Evolutionary conservation across 2,113 vertebrate genomes (phyloP), one percentile per base, ranked within the genome.

Genomic region (Thomomys bottae): DNA sequence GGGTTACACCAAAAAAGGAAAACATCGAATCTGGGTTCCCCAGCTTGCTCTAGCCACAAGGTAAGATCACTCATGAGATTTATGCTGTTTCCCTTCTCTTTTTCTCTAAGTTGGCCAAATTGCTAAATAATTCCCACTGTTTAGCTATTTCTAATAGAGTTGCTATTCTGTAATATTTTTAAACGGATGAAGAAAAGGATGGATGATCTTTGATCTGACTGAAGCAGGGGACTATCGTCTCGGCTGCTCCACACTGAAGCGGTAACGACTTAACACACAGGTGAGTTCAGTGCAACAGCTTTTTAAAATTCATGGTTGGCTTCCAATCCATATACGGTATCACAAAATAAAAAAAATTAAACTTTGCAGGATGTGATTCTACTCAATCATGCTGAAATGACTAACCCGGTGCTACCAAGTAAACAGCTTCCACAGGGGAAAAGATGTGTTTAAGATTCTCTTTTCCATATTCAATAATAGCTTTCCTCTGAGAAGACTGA

Each of bases 181-280:
- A 83, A 92, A 61, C 67, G 75, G 95, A 86, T 93, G 86, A 82
- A 91, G 49, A 89, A 90, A 94, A 93, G 36, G 88, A 90, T 15
- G 23, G 66, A 28, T 67, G 36, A 88, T 63, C 88, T 90, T 42
- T 73, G 23, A 93, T 87, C n/a, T 61, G 30, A 77, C 30, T 28
- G 30, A 77, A 54, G 72, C 77, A 82, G 34, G 38, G 38, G 32
- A 75, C n/a, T 57, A 49, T 34, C 85, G 90, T 68, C 38, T 89
- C 17, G 49, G 49, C 49, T 54, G 49, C 49, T 4, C 49, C 49
- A 61, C 89, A 24, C 59, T 32, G 66, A 95, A 71, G 34, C 42
- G 75, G 78, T 30, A 66, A 90, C 24, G 36, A 68, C 64, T 92
- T 64, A 54, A 84, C 36, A 63, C 11, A 93, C 88, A 89, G 84